Percentiles rank a stretch among this genome's conserved stretches.
phyloP scores from a whole-genome alignment of 1,140 invertebrate species.

The Lordiphosa mommai region DNA sequence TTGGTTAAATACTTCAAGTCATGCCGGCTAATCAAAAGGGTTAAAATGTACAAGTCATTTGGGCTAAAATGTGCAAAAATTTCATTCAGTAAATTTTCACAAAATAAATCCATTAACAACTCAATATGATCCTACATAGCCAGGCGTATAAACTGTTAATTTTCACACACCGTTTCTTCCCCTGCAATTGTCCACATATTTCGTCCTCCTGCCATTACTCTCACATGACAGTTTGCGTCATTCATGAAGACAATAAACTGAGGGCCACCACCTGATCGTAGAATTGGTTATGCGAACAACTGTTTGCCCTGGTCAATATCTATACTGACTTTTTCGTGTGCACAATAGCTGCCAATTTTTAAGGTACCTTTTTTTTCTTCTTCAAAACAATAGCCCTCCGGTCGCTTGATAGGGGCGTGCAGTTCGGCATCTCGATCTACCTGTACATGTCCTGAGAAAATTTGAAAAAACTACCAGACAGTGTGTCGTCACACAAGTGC shows the following conservation, averaged over 20 bases:
- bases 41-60: slow-evolving; percentile 65
- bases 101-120: slow-evolving; percentile 12
- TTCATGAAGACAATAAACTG: slow-evolving; percentile 59
- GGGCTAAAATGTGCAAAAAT: slow-evolving; percentile 32
- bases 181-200: slow-evolving; percentile 50
- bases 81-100: slow-evolving; percentile 40
- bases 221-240: slow-evolving; percentile 67
- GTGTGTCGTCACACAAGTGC: slow-evolving; percentile 59
- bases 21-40: slow-evolving; percentile 63
- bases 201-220: slow-evolving; percentile 60
- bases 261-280: slow-evolving; percentile 46
- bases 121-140: slow-evolving; percentile 5
- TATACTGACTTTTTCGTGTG: slow-evolving; percentile 50
- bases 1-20: slow-evolving; percentile 25
- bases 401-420: slow-evolving; percentile 78
- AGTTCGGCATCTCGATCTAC: slow-evolving; percentile 49
- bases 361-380: slow-evolving; percentile 22
- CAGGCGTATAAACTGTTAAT: slow-evolving; percentile 1
- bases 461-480: slow-evolving; percentile 69
- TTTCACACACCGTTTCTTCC: slow-evolving; percentile 46
- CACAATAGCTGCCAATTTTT: slow-evolving; percentile 56
- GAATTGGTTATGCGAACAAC: slow-evolving; percentile 57
- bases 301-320: slow-evolving; percentile 40
- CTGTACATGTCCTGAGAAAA: slow-evolving; percentile 64
- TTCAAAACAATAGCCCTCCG: slow-evolving; percentile 48